Evolutionary conservation across 2,113 vertebrate genomes (phyloP), one percentile per base, ranked within the genome.

Genomic region (Oryzias javanicus): DNA sequence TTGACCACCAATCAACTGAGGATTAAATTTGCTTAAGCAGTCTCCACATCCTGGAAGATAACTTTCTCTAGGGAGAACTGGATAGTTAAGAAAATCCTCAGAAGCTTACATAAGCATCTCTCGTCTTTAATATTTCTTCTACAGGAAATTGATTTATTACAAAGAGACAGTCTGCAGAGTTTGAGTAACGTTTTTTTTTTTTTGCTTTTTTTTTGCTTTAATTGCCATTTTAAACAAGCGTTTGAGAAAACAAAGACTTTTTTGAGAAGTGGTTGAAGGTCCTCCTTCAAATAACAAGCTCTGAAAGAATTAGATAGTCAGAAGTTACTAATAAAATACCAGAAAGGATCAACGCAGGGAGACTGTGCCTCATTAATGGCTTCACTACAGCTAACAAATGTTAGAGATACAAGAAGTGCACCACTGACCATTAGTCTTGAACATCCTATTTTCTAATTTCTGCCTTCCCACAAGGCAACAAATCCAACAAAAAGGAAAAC

Each of bases 191-290:
- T n/a, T 53, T 50, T 60, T 75, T 55, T 22, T 2, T 50, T 60
- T n/a, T 53, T 50, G 60, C 72, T 55, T 22, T 2, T 50, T 60
- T 75, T 55, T 55, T 40, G 24, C 49, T 57, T 57, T 67, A 25
- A 24, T 14, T 20, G 16, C 15, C 20, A 47, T 60, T 64, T 60
- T 27, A 63, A 41, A 16, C 14, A 42, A 29, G 64, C 41, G 18
- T 12, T 18, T 42, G 6, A n/a, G 55, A 15, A 41, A 52, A 35
- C 29, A 42, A 35, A 2, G 17, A 24, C 62, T 50, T 19, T 10
- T 10, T 55, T 49, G 1, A 14, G 20, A 49, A 18, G 16, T 10
- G 49, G 48, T 51, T 53, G 47, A 18, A 3, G 40, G 45, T 42
- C 42, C 66, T 60, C 62, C 42, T 48, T 57, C 41, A 24, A 25